phyloP scores from a whole-genome alignment of 2,797 vertebrate genomes.

The Furcifer pardalis region DNA sequence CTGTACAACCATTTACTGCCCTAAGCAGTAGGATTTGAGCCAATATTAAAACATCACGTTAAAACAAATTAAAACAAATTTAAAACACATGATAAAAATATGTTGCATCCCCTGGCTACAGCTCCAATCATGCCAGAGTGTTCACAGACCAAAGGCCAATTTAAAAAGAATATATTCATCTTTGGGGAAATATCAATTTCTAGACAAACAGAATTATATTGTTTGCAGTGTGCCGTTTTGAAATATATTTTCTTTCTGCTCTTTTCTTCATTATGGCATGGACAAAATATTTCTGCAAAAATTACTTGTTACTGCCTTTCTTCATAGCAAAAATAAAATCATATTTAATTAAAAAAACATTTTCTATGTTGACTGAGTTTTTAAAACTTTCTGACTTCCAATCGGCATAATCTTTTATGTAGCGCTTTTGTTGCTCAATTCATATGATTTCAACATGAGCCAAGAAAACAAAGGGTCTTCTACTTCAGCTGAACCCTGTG shows the following conservation, averaged over 20 bases:
- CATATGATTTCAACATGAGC: background rate
- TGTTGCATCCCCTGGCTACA: too few species aligned
- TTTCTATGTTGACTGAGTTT: background rate
- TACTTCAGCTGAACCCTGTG: constrained; percentile 6
- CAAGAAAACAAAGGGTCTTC: background rate
- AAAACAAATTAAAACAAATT: too few species aligned
- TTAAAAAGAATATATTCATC: background rate
- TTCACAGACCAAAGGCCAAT: too few species aligned
- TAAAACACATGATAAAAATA: too few species aligned
- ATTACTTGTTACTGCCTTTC: constrained; percentile 2
- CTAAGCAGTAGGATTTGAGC: too few species aligned
- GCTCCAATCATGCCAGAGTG: too few species aligned
- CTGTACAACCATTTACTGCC: too few species aligned
- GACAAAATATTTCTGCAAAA: background rate
- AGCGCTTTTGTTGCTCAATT: background rate
- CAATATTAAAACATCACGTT: too few species aligned
- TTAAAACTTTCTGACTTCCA: background rate
- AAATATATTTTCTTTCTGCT: background rate
- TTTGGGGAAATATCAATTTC: background rate
- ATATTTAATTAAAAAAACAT: background rate
- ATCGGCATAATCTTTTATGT: background rate
- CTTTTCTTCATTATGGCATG: background rate
- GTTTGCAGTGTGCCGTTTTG: background rate
- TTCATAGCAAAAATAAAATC: background rate
- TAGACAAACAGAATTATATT: background rate